Base-by-base conservation (phyloP, 2,888 invertebrate genomes). In the Ecliptopera silaceata region DNA sequence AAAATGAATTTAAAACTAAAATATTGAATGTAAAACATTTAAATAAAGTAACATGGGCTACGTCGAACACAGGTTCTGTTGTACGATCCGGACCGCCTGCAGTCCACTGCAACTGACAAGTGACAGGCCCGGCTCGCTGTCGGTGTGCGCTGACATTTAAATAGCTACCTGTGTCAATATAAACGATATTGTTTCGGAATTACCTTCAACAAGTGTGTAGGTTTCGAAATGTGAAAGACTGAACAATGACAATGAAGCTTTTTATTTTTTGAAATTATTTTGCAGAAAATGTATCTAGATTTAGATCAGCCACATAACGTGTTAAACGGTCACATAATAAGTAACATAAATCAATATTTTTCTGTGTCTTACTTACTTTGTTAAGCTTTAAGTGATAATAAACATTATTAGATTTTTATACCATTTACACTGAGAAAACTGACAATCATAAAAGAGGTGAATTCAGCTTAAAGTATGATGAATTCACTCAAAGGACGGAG, bases 51-150 rank as follows among this genome's bases (percentile, higher is more conserved):
- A 44, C 48, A 49, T 49, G 53, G 26, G 49, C 12, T 38, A 54
- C 46, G 54, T 54, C 59, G 32, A 34, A 55, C 43, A 38, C 54
- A 50, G 58, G 41, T n/a, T n/a, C 29, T 29, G 46, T 17, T 39
- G 46, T 18, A 45, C 13, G 56, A 48, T 41, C 26, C 44, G 57
- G 64, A 63, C 68, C 68, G 29, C 66, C 65, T 65, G 66, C 60
- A 65, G 65, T 53, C 60, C 36, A 4, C 61, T 68, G 68, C 48
- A 44, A 26, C 26, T 62, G 68, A 66, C 68, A 63, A 49, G 46
- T 45, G 58, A 57, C 57, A 34, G 51, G 42, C 38, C 36, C 38
- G 13, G 13, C 34, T 36, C 18, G 12, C 38, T 56, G 55, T 49
- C 49, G 42, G 38, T 42, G 42, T 45, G 15, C 29, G 29, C 20